Evolutionary conservation across 1,140 invertebrate genomes (phyloP), one percentile per base, ranked within the genome.

Genomic region (Procambarus virginalis): DNA sequence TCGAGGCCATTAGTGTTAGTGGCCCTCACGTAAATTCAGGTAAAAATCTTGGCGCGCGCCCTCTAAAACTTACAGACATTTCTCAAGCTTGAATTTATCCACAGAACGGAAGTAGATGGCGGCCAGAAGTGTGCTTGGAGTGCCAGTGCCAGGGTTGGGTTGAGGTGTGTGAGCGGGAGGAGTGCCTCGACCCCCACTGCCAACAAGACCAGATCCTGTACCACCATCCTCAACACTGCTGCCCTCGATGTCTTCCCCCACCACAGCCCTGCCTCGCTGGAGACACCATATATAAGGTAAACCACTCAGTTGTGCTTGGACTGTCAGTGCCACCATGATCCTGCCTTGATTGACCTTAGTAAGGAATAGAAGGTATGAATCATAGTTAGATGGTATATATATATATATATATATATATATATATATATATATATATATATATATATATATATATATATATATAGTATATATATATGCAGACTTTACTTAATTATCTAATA

Each of bases 111-210:
- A 87, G 86, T 55, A 22, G n/a, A 0, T 87, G 86, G 86, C 86
- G 77, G 2, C 86, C 51, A 5, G 86, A 80, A 10, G 77, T 55
- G 1, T 87, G 86, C 46, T 2, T 80, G 48, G 64, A 49, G 64
- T 87, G 86, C 78, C 60, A 64, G 60, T 87, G 86, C 64, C 77
- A 87, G 46, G 86, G 60, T 8, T 48, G 75, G 46, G 86, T 87
- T 12, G 77, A 58, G 17, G 60, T 81, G 78, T 87, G 86, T 70
- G 51, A 75, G 48, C 77, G 49, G 60, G 48, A 87, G 48, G 22
- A 51, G 60, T 87, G 86, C 68, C 9, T 34, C 5, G 60, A 80
- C 22, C 60, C 77, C 20, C 8, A 48, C 14, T 87, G 86, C 48
- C 86, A 60, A 3, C 49, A 77, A 34, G 17, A 46, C 6, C 86